phyloP scores from a whole-genome alignment of 2,797 vertebrate species.

The Spondyliosoma cantharus region DNA sequence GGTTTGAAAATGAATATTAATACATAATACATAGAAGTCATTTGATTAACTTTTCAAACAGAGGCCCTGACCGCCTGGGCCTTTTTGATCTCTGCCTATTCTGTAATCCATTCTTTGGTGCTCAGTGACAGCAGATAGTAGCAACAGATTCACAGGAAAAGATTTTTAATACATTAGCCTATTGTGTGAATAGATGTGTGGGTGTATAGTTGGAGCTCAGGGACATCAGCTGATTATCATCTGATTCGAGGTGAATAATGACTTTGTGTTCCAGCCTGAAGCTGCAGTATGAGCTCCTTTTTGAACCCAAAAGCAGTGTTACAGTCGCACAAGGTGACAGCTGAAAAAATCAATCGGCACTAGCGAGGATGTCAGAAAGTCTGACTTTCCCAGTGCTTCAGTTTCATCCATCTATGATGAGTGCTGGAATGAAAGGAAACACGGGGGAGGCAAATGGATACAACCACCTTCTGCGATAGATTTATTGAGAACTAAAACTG shows the following conservation, averaged over 20 bases:
- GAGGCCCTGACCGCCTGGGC: background rate
- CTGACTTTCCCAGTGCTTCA: constrained; percentile 51
- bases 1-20: background rate
- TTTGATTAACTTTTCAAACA: background rate
- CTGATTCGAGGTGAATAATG: constrained; percentile 11
- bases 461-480: constrained; percentile 67
- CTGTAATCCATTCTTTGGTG: constrained; percentile 5
- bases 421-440: constrained; percentile 64
- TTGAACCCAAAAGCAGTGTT: constrained; percentile 49
- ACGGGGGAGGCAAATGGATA: constrained; percentile 63
- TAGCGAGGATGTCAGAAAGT: constrained; percentile 64
- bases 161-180: too few species aligned
- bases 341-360: constrained; percentile 68
- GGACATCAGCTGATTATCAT: constrained; percentile 35
- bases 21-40: background rate
- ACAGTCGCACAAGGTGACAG: constrained; percentile 55
- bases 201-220: background rate
- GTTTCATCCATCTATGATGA: constrained; percentile 66
- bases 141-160: background rate
- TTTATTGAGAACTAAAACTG: constrained; percentile 69
- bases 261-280: constrained; percentile 19
- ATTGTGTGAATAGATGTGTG: background rate
- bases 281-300: background rate
- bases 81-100: background rate
- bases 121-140: constrained; percentile 21